Percentiles rank a stretch among this genome's conserved stretches.
Conservation (phyloP, 2,113 vertebrate genomes). For the Vulpes vulpes region DNA sequence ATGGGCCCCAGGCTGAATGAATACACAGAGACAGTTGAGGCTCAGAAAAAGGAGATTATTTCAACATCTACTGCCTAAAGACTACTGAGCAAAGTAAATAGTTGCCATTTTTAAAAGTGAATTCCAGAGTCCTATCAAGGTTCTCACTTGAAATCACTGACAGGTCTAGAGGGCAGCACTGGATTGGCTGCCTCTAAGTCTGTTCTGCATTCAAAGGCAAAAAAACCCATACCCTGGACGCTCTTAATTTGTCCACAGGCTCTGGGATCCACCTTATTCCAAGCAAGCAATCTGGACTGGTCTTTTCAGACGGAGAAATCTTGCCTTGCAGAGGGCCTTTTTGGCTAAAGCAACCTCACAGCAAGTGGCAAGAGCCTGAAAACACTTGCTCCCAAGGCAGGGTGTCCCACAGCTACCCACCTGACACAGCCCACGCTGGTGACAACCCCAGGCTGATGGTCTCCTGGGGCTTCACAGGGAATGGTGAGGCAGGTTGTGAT, state of each 20-base stretch:
- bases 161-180: neutral
- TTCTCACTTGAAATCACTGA: conserved; percentile 60
- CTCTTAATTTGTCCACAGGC: neutral
- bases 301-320: neutral
- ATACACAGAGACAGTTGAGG: neutral
- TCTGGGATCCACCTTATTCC: neutral
- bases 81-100: neutral
- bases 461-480: neutral
- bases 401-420: neutral
- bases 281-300: neutral
- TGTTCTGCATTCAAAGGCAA: neutral
- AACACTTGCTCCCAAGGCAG: neutral
- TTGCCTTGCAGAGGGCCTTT: neutral
- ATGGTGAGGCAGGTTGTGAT: neutral
- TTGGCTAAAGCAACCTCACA: conserved; percentile 63
- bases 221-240: neutral
- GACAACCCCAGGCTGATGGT: neutral
- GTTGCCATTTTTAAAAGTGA: conserved; percentile 23
- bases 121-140: neutral
- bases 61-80: neutral
- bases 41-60: neutral
- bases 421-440: neutral
- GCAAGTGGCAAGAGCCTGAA: neutral
- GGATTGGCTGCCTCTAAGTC: neutral
- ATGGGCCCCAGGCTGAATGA: neutral